Conservation (phyloP, 1,140 invertebrate genomes). For the Hydropsyche tenuis region DNA sequence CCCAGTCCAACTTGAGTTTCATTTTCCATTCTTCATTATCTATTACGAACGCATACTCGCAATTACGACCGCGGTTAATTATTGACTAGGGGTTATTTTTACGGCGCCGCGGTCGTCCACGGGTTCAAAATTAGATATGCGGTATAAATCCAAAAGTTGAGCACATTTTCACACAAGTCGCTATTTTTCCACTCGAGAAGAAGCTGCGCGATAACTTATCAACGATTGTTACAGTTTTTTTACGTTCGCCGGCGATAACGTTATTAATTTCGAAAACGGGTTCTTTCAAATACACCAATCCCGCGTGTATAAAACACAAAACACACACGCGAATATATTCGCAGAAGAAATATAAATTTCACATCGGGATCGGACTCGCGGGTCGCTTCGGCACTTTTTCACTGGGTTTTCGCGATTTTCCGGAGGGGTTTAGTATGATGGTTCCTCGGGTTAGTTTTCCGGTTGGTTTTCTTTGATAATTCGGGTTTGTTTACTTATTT, state of each 20-base stretch:
- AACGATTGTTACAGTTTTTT: not conserved
- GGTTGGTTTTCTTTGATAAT: not conserved
- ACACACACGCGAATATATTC: no score
- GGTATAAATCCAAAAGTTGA: not conserved
- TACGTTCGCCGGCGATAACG: not conserved
- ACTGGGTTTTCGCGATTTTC: no score
- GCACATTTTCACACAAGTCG: not conserved
- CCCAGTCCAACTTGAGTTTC: no score
- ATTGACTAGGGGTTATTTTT: constrained; percentile 1
- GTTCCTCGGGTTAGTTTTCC: no score
- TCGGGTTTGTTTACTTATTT: not conserved
- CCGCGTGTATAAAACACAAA: no score
- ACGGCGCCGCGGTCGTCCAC: not conserved
- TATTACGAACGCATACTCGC: no score
- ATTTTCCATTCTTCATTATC: no score
- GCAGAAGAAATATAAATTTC: no score
- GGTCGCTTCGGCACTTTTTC: no score
- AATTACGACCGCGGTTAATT: not conserved
- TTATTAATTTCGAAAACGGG: not conserved
- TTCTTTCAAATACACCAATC: no score
- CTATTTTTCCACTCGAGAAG: not conserved
- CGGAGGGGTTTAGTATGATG: no score
- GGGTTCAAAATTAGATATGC: not conserved
- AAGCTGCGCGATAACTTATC: constrained; percentile 9
- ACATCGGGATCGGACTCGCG: no score